A percentile compares a stretch with the other conserved stretches of the same genome.
Evolutionary conservation across 1,140 invertebrate genomes (phyloP).

Genomic region (Zaprionus nigranus): DNA sequence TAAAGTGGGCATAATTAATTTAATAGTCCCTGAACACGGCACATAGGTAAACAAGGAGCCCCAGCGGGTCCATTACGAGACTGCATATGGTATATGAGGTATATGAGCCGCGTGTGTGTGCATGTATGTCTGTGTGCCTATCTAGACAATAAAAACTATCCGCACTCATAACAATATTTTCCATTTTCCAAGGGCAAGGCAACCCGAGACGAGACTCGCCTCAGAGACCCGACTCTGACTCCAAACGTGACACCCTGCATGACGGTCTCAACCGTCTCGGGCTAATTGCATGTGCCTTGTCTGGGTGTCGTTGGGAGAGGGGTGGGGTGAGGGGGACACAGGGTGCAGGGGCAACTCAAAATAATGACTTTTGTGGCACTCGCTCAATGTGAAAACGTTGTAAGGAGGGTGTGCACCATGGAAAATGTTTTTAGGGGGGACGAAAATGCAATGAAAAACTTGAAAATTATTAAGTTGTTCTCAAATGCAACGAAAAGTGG

Average conservation of each 20-base stretch:
- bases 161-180: conserved; percentile 53
- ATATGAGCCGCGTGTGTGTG: neutral
- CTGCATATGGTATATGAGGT: conserved; percentile 5
- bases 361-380: conserved; percentile 37
- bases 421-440: conserved; percentile 17
- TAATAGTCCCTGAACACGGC: conserved; percentile 62
- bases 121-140: conserved; percentile 11
- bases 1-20: conserved; percentile 69
- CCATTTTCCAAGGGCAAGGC: conserved; percentile 69
- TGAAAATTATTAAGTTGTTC: conserved; percentile 52
- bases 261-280: conserved; percentile 16
- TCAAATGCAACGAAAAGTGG: conserved; percentile 21
- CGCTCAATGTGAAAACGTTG: conserved; percentile 10
- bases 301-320: neutral
- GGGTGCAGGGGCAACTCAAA: conserved; percentile 15
- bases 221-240: conserved; percentile 2
- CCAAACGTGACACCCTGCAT: conserved; percentile 3
- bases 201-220: conserved; percentile 17
- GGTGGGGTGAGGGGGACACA: neutral
- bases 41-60: conserved; percentile 46
- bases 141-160: conserved; percentile 65
- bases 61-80: neutral
- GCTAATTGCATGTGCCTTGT: conserved; percentile 49
- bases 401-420: conserved; percentile 37
- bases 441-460: conserved; percentile 30